Evolutionary conservation across 2,113 vertebrate species (phyloP).

Genomic region (Hipposideros armiger): DNA sequence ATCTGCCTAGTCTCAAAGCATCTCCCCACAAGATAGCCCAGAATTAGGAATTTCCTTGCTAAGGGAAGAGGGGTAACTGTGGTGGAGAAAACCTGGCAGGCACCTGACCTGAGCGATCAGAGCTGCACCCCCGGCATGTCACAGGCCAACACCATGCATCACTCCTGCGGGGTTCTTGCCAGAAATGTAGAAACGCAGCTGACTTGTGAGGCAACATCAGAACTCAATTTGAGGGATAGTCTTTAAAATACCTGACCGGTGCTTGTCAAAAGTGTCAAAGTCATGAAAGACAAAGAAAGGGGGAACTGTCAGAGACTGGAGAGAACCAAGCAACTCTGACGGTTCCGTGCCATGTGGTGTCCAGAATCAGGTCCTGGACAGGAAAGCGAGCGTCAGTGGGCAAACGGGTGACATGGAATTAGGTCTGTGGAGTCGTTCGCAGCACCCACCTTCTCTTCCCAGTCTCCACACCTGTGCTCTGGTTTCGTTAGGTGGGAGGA

Average conservation of each 20-base stretch:
- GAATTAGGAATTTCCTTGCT: background rate
- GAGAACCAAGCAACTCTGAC: background rate
- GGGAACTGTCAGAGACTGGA: background rate
- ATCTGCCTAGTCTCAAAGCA: too few species aligned
- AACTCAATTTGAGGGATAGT: background rate
- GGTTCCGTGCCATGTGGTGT: too few species aligned
- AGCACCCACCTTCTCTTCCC: too few species aligned
- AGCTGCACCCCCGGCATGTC: background rate
- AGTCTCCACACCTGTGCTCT: background rate
- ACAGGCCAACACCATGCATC: too few species aligned
- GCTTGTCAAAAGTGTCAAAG: background rate
- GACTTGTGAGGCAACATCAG: background rate
- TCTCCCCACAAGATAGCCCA: background rate
- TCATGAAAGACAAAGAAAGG: background rate
- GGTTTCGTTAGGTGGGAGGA: background rate
- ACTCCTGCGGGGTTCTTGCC: background rate
- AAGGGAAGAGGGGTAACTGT: background rate
- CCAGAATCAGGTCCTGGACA: too few species aligned
- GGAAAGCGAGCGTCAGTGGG: background rate
- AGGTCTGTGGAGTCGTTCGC: too few species aligned
- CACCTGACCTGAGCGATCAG: rapidly evolving
- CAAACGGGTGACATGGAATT: too few species aligned
- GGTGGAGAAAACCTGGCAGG: background rate
- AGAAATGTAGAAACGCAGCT: background rate
- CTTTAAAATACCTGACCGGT: background rate